phyloP scores from a whole-genome alignment of 1,140 invertebrate genomes.

The Brevipalpus yothersi region DNA sequence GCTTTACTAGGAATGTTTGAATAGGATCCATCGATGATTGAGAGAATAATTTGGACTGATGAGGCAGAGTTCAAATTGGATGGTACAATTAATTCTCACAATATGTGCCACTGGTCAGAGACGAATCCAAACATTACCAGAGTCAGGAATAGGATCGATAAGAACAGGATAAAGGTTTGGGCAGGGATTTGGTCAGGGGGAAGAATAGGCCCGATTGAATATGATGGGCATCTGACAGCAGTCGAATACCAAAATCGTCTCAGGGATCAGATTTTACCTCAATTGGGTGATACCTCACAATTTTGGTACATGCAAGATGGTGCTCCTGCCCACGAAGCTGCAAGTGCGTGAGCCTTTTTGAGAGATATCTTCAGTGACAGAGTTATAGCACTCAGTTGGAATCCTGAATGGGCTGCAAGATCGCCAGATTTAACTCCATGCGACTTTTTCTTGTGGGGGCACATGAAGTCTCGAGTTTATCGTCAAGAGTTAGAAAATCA shows the following conservation, averaged over 20 bases:
- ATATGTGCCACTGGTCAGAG: background rate
- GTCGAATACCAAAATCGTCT: background rate
- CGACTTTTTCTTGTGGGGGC: background rate
- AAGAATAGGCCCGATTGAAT: background rate
- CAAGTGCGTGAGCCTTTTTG: background rate
- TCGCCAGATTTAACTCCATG: no score
- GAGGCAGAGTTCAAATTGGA: background rate
- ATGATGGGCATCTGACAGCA: background rate
- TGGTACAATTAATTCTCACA: background rate
- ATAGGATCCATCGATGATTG: background rate
- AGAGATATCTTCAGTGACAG: background rate
- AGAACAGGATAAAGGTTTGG: background rate
- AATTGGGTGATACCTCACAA: background rate
- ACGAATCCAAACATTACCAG: background rate
- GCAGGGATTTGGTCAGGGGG: background rate
- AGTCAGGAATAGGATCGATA: background rate
- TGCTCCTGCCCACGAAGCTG: background rate
- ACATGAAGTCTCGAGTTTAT: background rate
- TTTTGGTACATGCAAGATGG: background rate
- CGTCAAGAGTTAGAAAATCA: background rate
- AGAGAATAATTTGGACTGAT: background rate
- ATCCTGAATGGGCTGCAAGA: background rate
- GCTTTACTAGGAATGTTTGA: background rate
- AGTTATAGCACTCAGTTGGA: background rate
- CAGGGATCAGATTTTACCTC: background rate